Evolutionary conservation across 2,113 vertebrate species (phyloP).

Genomic region (Peromyscus leucopus): DNA sequence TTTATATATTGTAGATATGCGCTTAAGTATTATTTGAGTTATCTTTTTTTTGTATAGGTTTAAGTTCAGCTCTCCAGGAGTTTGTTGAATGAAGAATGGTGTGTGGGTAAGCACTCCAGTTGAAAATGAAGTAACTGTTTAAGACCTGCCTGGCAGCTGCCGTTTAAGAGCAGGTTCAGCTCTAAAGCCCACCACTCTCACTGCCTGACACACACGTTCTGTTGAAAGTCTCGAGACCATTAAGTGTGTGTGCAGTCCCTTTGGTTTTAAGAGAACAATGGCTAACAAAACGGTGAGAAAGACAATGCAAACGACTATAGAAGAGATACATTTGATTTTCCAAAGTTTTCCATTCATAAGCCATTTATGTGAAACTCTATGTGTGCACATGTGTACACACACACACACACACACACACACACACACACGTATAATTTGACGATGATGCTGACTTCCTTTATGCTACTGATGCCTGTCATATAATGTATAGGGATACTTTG

Average conservation of each 20-base stretch:
- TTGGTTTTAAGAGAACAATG: conserved; percentile 70
- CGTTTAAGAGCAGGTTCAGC: conserved; percentile 20
- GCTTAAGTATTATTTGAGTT: neutral
- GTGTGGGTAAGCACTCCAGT: neutral
- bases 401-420: neutral
- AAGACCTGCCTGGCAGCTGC: conserved; percentile 39
- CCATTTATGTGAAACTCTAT: conserved; percentile 25
- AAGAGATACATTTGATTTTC: conserved; percentile 79
- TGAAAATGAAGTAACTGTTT: neutral
- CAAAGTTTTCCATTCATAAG: conserved; percentile 81
- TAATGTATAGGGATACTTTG: conserved; percentile 71
- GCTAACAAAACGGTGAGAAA: conserved; percentile 71
- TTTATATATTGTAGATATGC: neutral
- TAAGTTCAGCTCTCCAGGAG: neutral
- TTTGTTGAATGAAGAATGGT: neutral
- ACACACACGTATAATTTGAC: neutral
- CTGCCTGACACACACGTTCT: conserved; percentile 68
- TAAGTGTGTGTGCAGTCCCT: conserved; percentile 69
- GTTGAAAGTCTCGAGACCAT: conserved; percentile 79
- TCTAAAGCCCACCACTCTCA: conserved; percentile 65
- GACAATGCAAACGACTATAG: neutral
- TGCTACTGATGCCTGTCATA: conserved; percentile 77
- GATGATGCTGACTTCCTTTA: conserved; percentile 76
- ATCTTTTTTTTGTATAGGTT: neutral
- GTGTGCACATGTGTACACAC: neutral